Evolutionary conservation across 2,888 invertebrate species (phyloP).

Genomic region (Metellina segmentata): DNA sequence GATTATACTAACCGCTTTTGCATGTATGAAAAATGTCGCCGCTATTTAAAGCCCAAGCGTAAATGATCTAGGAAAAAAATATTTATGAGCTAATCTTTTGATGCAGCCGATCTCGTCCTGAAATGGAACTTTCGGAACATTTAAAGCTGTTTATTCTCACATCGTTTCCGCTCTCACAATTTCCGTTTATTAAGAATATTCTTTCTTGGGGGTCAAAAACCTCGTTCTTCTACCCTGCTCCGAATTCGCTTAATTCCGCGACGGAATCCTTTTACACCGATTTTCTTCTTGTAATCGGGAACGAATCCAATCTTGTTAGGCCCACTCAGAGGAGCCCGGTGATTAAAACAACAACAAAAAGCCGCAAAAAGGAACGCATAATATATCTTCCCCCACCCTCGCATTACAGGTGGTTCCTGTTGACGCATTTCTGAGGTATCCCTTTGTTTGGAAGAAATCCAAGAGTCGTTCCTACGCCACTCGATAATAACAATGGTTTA

Average conservation of each 20-base stretch:
- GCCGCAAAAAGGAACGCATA: neutral
- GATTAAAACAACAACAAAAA: constrained; percentile 29
- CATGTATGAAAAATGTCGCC: no score
- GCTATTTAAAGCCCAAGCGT: no score
- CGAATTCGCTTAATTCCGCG: constrained; percentile 4
- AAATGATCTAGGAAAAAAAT: no score
- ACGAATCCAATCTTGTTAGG: constrained; percentile 29
- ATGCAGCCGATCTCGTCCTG: no score
- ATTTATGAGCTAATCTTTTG: no score
- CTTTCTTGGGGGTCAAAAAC: neutral
- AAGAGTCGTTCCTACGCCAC: constrained; percentile 34
- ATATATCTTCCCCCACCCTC: constrained; percentile 26
- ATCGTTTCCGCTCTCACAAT: neutral
- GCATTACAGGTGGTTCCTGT: constrained; percentile 27
- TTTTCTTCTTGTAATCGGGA: neutral
- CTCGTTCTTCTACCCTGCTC: neutral
- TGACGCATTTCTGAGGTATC: constrained; percentile 36
- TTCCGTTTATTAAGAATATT: neutral
- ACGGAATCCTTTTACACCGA: neutral
- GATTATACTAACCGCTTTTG: no score
- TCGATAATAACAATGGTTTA: constrained; percentile 25
- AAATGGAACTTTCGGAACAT: no score
- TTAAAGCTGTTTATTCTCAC: neutral
- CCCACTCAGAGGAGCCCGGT: constrained; percentile 26
- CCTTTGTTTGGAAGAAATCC: constrained; percentile 28